phyloP scores from a whole-genome alignment of 2,113 vertebrate species.

The Zeus faber region DNA sequence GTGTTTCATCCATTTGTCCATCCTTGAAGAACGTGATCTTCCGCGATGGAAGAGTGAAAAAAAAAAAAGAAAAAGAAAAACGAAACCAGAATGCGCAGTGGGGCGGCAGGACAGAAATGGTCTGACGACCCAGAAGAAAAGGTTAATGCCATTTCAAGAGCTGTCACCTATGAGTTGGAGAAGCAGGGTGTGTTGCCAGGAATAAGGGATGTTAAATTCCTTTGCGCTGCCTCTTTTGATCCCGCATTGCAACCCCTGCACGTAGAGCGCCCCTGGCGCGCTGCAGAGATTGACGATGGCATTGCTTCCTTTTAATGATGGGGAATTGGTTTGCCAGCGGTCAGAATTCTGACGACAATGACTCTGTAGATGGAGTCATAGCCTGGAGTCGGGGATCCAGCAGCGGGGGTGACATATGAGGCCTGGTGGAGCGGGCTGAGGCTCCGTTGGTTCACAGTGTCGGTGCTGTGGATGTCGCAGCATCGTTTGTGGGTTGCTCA shows the following conservation, averaged over 20 bases:
- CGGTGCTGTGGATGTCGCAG: background rate
- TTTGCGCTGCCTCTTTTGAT: background rate
- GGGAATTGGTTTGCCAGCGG: background rate
- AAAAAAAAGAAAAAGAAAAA: no score
- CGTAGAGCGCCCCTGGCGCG: background rate
- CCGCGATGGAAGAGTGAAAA: no score
- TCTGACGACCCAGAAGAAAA: background rate
- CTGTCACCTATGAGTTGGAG: background rate
- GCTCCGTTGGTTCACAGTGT: background rate
- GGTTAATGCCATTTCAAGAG: background rate
- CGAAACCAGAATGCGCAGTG: no score
- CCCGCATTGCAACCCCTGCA: background rate
- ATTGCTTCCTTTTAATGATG: background rate
- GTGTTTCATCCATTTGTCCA: no score
- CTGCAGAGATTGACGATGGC: background rate
- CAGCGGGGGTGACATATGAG: background rate
- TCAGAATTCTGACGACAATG: background rate
- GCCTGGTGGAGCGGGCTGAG: background rate
- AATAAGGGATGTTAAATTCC: background rate
- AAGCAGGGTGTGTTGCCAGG: no score
- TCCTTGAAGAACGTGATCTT: no score
- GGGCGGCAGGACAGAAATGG: background rate
- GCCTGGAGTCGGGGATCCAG: background rate
- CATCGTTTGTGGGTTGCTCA: background rate
- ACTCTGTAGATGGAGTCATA: background rate